Percentiles rank a stretch among this genome's conserved stretches.
phyloP scores from a whole-genome alignment of 2,888 invertebrate species.

The Perizoma affinitatum region DNA sequence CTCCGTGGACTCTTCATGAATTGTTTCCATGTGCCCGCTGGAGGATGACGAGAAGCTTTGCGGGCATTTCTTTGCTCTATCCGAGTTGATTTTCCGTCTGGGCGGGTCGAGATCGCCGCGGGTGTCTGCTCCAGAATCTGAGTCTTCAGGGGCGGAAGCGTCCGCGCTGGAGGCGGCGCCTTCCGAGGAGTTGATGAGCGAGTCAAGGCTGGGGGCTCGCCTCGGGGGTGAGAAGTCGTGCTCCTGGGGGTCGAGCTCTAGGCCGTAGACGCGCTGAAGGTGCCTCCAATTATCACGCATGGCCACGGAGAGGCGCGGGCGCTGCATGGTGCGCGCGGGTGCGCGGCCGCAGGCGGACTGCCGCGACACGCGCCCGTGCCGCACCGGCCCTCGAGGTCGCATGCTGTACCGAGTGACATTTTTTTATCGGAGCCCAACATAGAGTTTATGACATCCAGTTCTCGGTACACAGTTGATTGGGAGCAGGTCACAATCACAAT shows the following conservation, averaged over 20 bases:
- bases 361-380: conserved; percentile 36
- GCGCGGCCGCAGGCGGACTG: conserved; percentile 72
- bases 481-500: conserved; percentile 20
- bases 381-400: conserved; percentile 28
- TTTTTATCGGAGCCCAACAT: conserved; percentile 30
- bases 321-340: conserved; percentile 80
- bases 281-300: conserved; percentile 84
- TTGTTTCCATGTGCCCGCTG: conserved; percentile 91
- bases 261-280: conserved; percentile 77
- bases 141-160: conserved; percentile 85
- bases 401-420: conserved; percentile 28
- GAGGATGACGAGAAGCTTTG: conserved; percentile 83
- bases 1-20: conserved; percentile 90
- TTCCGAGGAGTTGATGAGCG: conserved; percentile 88
- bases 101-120: conserved; percentile 72
- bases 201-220: conserved; percentile 86
- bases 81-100: conserved; percentile 53
- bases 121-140: conserved; percentile 88
- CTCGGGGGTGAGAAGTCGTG: conserved; percentile 56
- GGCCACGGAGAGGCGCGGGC: conserved; percentile 79
- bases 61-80: conserved; percentile 68
- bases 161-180: conserved; percentile 85
- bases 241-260: conserved; percentile 69
- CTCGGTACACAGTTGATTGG: conserved; percentile 25
- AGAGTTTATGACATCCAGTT: conserved; percentile 26